Base-by-base conservation (phyloP, 2,797 vertebrate species). In the Australoheros facetus region DNA sequence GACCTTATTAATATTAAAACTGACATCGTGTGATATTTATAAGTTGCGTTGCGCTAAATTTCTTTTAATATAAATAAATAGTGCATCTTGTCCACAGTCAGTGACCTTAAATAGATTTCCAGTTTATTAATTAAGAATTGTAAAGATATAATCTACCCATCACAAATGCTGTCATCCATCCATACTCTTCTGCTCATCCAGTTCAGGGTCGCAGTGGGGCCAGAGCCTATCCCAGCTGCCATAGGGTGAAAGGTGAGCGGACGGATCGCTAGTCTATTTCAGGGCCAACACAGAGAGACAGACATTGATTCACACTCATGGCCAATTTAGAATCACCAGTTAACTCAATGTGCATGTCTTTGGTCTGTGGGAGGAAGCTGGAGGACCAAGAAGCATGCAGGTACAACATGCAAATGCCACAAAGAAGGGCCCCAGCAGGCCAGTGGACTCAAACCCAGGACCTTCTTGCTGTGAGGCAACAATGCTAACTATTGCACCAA, bases 41-140 rank as follows among this genome's bases (percentile, higher is more conserved):
- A 7, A 59, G 28, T 60, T 80, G 19, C 19, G 79, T 60, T 64
- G 30, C 1, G 0, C 2, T 54, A 28, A 60, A 48, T 76, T 79
- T 7, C 64, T 54, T 75, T 60, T 51, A 34, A 62, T 13, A 19
- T 73, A 34, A 54, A 48, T 26, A 56, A 16, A 66, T 39, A 7
- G 5, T 48, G 42, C 10, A 66, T 48, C 16, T 66, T 66, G 66
- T 58, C 11, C 56, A 28, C 28, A 32, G 34, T 72, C 32, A 69
- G 1, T 73, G 39, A 75, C 10, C 12, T 7, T 21, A 51, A 48
- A 75, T 4, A 21, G 16, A 26, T 23, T 3, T 10, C 5, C 10
- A 16, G 32, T 4, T 62, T 28, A 75, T 83, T 45, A 56, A 73
- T 73, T 82, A 53, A 69, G 51, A 73, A 48, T 48, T 66, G 7